phyloP scores from a whole-genome alignment of 2,888 invertebrate genomes.

The Rhogogaster chlorosoma region DNA sequence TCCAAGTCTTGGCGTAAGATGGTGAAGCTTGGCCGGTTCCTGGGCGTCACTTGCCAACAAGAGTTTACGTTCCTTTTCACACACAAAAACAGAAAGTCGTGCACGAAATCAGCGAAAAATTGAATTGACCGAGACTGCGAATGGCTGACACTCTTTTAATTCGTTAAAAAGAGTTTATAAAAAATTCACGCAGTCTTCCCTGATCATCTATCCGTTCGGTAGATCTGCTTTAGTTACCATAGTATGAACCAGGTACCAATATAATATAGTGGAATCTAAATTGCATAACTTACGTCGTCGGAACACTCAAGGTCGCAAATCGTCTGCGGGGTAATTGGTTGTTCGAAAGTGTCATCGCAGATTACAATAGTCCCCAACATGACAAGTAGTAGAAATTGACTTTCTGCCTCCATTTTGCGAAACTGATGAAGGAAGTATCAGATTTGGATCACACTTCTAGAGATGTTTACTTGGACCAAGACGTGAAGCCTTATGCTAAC shows the following conservation, averaged over 20 bases:
- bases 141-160: too few relatives aligned
- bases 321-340: not conserved
- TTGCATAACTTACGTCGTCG: not conserved
- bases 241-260: too few relatives aligned
- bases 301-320: not conserved
- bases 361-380: not conserved
- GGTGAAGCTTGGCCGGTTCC: constrained; percentile 86
- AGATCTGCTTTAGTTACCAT: not conserved
- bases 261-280: not conserved
- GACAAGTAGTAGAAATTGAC: not conserved
- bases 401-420: not conserved
- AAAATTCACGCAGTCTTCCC: too few relatives aligned
- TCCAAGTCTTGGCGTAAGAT: constrained; percentile 82
- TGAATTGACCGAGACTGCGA: too few relatives aligned
- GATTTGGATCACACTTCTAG: too few relatives aligned
- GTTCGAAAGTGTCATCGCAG: not conserved
- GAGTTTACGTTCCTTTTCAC: too few relatives aligned
- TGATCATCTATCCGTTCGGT: not conserved
- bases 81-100: too few relatives aligned
- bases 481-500: too few relatives aligned
- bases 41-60: constrained; percentile 87
- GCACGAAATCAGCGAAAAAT: too few relatives aligned
- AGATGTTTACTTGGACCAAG: too few relatives aligned
- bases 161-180: too few relatives aligned
- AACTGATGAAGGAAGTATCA: not conserved